These are phyloP conservation scores for Sebastes glaucus DNA, from an alignment of 2,797 vertebrate genomes.

Conservation along the genomic window DNA sequence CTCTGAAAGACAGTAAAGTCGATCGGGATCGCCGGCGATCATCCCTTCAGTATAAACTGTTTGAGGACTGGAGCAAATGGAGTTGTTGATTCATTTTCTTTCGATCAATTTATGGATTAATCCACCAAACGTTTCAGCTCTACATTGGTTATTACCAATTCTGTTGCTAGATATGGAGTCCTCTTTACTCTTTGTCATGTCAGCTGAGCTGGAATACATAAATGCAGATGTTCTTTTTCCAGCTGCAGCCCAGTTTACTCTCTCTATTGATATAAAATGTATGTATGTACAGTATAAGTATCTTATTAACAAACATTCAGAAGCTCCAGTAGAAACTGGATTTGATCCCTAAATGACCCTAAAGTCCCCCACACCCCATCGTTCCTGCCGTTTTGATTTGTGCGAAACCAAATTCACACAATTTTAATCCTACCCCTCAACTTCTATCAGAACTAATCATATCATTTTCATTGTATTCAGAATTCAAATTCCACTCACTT, in stretches of 20 bases:
- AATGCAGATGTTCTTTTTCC: not conserved
- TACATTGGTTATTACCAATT: not conserved
- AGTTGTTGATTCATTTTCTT: not conserved
- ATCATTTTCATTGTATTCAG: not conserved
- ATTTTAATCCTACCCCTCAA: not conserved
- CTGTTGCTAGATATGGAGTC: not conserved
- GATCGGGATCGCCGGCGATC: not conserved
- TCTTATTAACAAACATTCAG: not conserved
- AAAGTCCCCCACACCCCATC: not conserved
- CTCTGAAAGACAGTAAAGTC: too few species aligned
- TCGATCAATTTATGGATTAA: too few species aligned
- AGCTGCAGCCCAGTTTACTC: not conserved
- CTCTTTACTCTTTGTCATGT: not conserved
- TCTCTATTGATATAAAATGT: not conserved
- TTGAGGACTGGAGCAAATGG: not conserved
- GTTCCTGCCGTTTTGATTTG: not conserved
- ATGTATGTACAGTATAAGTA: not conserved
- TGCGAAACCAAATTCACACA: not conserved
- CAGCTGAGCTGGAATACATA: too few species aligned
- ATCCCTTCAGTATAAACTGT: not conserved
- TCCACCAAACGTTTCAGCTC: too few species aligned
- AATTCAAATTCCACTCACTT: not conserved
- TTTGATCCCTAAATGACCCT: not conserved
- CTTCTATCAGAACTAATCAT: not conserved
- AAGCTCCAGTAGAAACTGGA: not conserved